phyloP scores from a whole-genome alignment of 2,797 vertebrate genomes.

The Cirrhinus molitorella region DNA sequence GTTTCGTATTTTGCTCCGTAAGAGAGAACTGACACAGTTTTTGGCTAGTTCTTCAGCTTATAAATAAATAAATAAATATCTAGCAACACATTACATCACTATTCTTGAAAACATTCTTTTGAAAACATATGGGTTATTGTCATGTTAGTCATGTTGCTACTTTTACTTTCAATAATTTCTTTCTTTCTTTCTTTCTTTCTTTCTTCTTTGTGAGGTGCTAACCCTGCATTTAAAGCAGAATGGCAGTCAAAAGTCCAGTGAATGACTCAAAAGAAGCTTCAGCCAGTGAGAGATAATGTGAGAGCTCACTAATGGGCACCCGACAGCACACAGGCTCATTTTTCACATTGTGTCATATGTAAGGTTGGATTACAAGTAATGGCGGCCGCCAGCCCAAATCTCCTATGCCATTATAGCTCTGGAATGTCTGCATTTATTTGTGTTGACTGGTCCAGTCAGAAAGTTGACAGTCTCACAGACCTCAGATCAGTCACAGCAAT shows the following conservation, averaged over 20 bases:
- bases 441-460: slow-evolving; percentile 98
- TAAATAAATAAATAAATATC: neutral
- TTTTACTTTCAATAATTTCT: neutral
- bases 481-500: slow-evolving; percentile 94
- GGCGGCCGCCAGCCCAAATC: slow-evolving; percentile 91
- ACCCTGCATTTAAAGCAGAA: slow-evolving; percentile 78
- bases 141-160: neutral
- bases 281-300: slow-evolving; percentile 92
- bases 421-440: slow-evolving; percentile 96
- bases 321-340: slow-evolving; percentile 98
- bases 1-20: neutral
- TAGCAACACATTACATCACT: neutral
- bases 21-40: neutral
- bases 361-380: slow-evolving; percentile 97
- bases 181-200: neutral
- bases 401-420: slow-evolving; percentile 89
- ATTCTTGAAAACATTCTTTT: neutral
- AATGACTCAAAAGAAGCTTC: slow-evolving; percentile 83
- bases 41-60: neutral
- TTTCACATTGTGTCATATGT: slow-evolving; percentile 99
- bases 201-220: slow-evolving; percentile 71
- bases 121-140: neutral
- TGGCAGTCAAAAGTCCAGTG: slow-evolving; percentile 84
- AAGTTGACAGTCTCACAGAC: slow-evolving; percentile 93
- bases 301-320: slow-evolving; percentile 98